These are phyloP conservation scores for Myathropa florea DNA, from an alignment of 2,888 invertebrate species.

Conservation along the genomic window DNA sequence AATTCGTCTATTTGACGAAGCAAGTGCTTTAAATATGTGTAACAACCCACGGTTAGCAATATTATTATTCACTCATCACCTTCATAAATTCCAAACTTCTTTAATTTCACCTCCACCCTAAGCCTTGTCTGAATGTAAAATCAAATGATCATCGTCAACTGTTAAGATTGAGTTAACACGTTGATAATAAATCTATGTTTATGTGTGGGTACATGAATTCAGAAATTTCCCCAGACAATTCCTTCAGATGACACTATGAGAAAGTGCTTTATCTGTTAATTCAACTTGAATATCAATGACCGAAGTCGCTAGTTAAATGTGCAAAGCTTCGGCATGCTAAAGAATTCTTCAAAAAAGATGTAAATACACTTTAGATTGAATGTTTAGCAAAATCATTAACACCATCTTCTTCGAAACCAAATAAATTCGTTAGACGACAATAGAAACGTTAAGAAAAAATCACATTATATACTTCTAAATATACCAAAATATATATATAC, in stretches of 20 bases:
- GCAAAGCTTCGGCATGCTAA: not conserved
- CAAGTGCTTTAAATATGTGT: too few relatives aligned
- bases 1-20: too few relatives aligned
- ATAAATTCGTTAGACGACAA: not conserved
- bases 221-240: not conserved
- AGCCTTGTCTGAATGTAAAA: too few relatives aligned
- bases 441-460: not conserved
- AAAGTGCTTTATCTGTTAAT: not conserved
- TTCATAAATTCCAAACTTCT: too few relatives aligned
- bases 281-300: not conserved
- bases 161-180: too few relatives aligned
- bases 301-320: not conserved
- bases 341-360: not conserved
- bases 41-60: too few relatives aligned
- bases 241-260: not conserved
- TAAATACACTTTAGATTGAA: not conserved
- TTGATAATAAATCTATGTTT: too few relatives aligned
- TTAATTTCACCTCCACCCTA: too few relatives aligned
- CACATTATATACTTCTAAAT: not conserved
- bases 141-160: too few relatives aligned
- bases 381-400: not conserved
- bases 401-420: not conserved
- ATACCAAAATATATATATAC: too few relatives aligned
- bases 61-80: too few relatives aligned
- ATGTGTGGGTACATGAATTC: too few relatives aligned